phyloP scores from a whole-genome alignment of 2,113 vertebrate species.

The Erythrocebus patas region DNA sequence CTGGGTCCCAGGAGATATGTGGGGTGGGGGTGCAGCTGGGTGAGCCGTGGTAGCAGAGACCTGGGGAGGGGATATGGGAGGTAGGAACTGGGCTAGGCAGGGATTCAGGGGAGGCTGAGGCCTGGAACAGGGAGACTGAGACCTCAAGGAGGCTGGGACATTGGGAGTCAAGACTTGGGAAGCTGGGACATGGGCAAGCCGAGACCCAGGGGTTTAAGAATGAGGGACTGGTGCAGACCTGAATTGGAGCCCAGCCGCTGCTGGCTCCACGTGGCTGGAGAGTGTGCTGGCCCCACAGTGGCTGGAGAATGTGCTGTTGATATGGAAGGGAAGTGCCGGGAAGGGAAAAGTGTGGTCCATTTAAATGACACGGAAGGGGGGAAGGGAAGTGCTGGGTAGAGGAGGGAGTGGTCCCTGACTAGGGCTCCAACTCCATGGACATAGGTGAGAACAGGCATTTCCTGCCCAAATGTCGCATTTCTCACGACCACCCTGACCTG shows the following conservation, averaged over 20 bases:
- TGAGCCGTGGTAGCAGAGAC: neutral
- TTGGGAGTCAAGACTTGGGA: too few relatives aligned
- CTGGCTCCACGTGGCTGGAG: neutral
- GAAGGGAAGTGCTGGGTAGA: too few relatives aligned
- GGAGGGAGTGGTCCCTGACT: too few relatives aligned
- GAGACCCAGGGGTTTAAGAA: too few relatives aligned
- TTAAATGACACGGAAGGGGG: too few relatives aligned
- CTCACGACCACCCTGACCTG: too few relatives aligned
- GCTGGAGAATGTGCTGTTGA: neutral
- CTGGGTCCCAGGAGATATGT: neutral
- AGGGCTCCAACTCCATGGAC: too few relatives aligned
- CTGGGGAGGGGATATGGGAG: neutral
- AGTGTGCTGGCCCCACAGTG: neutral
- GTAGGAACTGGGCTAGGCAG: neutral
- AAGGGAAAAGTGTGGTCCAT: too few relatives aligned
- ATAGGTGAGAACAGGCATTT: too few relatives aligned
- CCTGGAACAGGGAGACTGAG: neutral
- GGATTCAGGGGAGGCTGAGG: neutral
- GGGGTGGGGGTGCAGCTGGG: neutral
- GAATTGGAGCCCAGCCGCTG: neutral
- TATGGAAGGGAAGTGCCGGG: too few relatives aligned
- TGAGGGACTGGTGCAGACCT: neutral
- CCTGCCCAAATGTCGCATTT: too few relatives aligned
- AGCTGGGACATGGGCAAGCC: too few relatives aligned
- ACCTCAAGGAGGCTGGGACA: neutral